Evolutionary conservation across 1,140 invertebrate species (phyloP).

Genomic region (Aphelinus atriplicis): DNA sequence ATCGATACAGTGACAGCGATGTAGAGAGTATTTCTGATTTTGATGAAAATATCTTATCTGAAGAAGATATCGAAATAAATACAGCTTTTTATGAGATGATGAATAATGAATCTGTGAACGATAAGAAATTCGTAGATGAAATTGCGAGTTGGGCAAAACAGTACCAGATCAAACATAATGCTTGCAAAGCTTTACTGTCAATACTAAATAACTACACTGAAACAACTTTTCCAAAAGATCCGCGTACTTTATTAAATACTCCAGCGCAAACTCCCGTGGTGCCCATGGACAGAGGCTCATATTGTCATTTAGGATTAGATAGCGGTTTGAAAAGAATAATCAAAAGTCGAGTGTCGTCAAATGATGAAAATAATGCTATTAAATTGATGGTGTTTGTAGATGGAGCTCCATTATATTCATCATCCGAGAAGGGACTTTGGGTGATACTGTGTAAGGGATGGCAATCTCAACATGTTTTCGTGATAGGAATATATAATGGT

Average conservation of each 20-base stretch:
- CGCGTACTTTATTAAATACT: conserved; percentile 5
- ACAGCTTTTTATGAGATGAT: conserved; percentile 13
- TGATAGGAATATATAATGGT: conserved; percentile 40
- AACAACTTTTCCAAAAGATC: neutral
- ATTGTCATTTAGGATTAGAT: conserved; percentile 6
- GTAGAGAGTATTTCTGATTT: no score
- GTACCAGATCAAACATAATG: conserved; percentile 1
- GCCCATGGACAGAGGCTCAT: neutral
- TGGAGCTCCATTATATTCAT: no score
- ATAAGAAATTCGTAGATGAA: conserved; percentile 8
- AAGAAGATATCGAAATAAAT: no score
- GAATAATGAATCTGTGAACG: neutral
- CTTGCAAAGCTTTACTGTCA: neutral
- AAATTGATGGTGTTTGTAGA: no score
- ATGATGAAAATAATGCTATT: no score
- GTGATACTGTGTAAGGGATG: no score
- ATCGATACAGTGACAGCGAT: no score
- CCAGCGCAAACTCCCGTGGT: neutral
- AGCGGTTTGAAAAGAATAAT: neutral
- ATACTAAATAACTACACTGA: conserved; percentile 6
- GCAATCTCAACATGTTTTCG: neutral
- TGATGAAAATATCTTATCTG: no score
- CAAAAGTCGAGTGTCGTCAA: neutral
- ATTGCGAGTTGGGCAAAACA: neutral
- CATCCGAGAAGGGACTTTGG: no score